Evolutionary conservation across 2,113 vertebrate species (phyloP).

Genomic region (Neodontobutis hainanensis): DNA sequence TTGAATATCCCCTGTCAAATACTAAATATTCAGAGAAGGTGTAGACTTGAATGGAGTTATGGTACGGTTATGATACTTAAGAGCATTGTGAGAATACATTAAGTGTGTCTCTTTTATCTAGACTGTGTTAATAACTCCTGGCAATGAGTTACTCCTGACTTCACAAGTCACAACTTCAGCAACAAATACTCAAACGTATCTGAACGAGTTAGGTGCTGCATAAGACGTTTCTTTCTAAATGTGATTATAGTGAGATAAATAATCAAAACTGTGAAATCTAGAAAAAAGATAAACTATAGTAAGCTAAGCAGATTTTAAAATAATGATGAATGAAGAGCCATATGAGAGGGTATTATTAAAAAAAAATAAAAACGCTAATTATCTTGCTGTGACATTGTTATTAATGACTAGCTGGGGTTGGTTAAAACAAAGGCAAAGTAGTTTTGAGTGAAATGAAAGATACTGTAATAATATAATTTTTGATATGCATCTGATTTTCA

Average conservation of each 20-base stretch:
- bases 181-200: not conserved
- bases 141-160: conserved; percentile 41
- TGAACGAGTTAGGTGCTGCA: conserved; percentile 12
- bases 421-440: conserved; percentile 23
- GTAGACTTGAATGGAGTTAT: not conserved
- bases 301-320: conserved; percentile 49
- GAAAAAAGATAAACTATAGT: conserved; percentile 36
- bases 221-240: conserved; percentile 23
- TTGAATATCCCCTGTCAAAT: not conserved
- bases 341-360: conserved; percentile 40
- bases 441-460: conserved; percentile 38
- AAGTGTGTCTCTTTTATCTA: conserved; percentile 15
- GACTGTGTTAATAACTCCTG: conserved; percentile 39
- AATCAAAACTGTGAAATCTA: conserved; percentile 8
- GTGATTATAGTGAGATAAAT: not conserved
- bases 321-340: conserved; percentile 50
- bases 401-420: not conserved
- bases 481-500: conserved; percentile 22
- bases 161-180: not conserved
- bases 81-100: conserved; percentile 30
- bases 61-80: conserved; percentile 9
- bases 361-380: conserved; percentile 45
- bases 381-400: conserved; percentile 36
- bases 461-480: conserved; percentile 22
- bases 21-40: not conserved